Conservation (phyloP, 2,797 vertebrate genomes). For the Liasis olivaceus region DNA sequence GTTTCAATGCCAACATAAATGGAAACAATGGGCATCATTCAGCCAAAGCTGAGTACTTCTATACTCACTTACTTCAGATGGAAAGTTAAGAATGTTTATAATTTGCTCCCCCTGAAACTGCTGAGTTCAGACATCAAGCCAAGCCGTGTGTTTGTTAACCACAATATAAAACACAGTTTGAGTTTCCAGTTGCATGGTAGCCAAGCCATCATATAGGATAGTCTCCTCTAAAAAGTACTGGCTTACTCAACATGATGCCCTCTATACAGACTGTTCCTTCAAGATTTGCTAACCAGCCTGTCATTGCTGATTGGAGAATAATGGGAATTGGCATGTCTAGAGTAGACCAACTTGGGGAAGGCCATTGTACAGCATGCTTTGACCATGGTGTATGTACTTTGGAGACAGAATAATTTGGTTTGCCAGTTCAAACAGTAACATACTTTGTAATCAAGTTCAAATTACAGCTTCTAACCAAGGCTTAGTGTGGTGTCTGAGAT, state of each 20-base stretch:
- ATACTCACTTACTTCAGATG: neutral
- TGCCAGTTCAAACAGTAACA: neutral
- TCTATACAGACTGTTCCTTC: neutral
- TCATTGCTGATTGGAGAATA: neutral
- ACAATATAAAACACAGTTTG: neutral
- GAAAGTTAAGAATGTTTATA: neutral
- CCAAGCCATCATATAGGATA: neutral
- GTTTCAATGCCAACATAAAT: conserved; percentile 55
- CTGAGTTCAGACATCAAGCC: neutral
- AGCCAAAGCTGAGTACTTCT: conserved; percentile 15
- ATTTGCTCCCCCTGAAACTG: neutral
- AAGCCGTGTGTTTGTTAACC: neutral
- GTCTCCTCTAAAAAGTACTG: neutral
- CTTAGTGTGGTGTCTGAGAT: neutral
- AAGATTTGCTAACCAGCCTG: neutral
- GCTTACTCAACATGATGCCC: neutral
- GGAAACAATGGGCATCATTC: conserved; percentile 20
- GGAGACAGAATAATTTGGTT: neutral
- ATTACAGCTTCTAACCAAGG: neutral
- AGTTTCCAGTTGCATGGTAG: neutral
- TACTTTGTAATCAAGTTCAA: neutral
- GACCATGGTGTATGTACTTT: neutral
- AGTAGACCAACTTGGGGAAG: neutral
- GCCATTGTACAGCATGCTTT: neutral
- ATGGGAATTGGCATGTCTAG: neutral